These are phyloP conservation scores for Eristalis tenax DNA, from an alignment of 2,888 invertebrate species.

Conservation along the genomic window DNA sequence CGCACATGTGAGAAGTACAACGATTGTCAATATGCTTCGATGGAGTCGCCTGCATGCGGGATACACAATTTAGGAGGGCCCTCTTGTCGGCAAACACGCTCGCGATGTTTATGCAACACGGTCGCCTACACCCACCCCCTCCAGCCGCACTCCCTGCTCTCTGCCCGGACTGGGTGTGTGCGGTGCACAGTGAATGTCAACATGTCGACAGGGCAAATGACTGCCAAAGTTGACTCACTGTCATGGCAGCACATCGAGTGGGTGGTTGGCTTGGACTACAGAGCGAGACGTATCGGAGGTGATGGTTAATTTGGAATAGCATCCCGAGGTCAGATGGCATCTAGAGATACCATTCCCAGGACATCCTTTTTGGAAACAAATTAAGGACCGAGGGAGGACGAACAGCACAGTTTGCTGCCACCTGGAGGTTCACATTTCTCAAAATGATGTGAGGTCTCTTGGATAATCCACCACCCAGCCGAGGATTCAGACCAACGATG, in stretches of 20 bases:
- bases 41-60: conserved; percentile 30
- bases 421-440: not conserved
- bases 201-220: conserved; percentile 52
- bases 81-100: conserved; percentile 62
- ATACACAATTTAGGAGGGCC: conserved; percentile 67
- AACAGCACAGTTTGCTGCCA: not conserved
- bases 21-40: conserved; percentile 54
- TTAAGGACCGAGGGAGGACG: not conserved
- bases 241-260: not conserved
- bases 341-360: not conserved
- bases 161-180: conserved; percentile 4
- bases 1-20: conserved; percentile 8
- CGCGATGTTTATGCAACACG: conserved; percentile 52
- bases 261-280: not conserved
- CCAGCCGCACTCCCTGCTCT: too few species aligned
- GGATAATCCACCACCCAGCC: not conserved
- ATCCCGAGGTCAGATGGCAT: not conserved
- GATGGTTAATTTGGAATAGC: not conserved
- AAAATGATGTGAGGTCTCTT: not conserved
- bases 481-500: not conserved
- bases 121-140: not conserved
- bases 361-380: not conserved
- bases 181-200: conserved; percentile 50
- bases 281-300: not conserved
- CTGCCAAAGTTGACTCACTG: conserved; percentile 39